A percentile compares a stretch with the other conserved stretches of the same genome.
These are phyloP conservation scores for Drosophila lacteicornis DNA, from an alignment of 1,140 invertebrate species.

Conservation along the genomic window DNA sequence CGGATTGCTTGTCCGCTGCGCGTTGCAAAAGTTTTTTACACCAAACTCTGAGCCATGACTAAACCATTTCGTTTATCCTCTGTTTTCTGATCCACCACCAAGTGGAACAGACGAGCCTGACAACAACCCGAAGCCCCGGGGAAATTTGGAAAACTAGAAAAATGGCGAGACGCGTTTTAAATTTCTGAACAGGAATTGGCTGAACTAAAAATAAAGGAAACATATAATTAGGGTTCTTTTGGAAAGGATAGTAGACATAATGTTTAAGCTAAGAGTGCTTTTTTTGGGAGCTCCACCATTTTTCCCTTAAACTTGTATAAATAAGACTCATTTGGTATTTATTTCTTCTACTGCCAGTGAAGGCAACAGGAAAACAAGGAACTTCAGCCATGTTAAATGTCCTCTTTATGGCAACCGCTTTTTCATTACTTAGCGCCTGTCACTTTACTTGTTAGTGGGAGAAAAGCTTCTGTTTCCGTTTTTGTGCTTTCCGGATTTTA, in stretches of 20 bases:
- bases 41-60: not conserved
- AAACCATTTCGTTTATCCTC: constrained; percentile 16
- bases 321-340: not conserved
- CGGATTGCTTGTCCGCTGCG: not conserved
- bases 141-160: constrained; percentile 20
- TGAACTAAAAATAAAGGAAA: not conserved
- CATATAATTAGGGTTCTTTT: not conserved
- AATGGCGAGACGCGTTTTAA: not conserved
- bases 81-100: constrained; percentile 12
- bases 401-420: not conserved
- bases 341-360: not conserved
- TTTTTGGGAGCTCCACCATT: too few species aligned
- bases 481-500: not conserved
- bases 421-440: not conserved
- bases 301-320: not conserved
- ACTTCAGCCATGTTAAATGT: not conserved
- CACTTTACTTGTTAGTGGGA: not conserved
- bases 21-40: constrained; percentile 1
- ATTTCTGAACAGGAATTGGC: not conserved
- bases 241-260: too few species aligned
- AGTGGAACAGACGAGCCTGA: constrained; percentile 4
- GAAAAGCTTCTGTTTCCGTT: not conserved
- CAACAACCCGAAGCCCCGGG: constrained; percentile 7
- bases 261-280: too few species aligned
- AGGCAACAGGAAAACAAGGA: not conserved